Evolutionary conservation across 2,113 vertebrate species (phyloP), one percentile per base, ranked within the genome.

Genomic region (Pluvianellus socialis): DNA sequence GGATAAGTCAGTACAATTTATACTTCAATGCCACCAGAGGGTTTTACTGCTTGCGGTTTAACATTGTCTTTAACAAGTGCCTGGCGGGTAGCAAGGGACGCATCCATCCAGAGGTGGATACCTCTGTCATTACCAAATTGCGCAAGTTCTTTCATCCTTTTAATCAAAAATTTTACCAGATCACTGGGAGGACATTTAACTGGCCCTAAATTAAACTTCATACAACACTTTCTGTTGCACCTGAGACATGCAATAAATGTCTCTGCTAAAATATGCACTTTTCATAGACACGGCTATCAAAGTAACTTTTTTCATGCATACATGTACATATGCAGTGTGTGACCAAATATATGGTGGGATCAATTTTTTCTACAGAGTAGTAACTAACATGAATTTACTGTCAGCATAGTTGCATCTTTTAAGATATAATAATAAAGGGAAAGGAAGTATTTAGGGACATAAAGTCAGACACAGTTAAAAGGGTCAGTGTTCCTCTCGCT

Each of bases 101-200:
- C 95, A 99, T 98, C 92, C 99, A 99, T 97, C 99, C 99, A 5
- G 98, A 99, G 94, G 99, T 99, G 83, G 99, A 99, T 91, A 97
- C 98, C 38, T 98, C 98, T 76, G 99, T 99, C 95, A 96, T 99
- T 97, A 98, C 98, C 94, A 99, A 99, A 98, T 98, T 99, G 96
- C 98, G 98, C 96, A 99, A 98, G 96, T 99, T 99, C 98, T 99
- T 99, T 98, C 99, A 99, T 90, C 99, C 99, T 79, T 99, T 99
- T 95, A 99, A 99, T 98, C 99, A 99, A 97, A 99, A 99, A 97
- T 99, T 99, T 97, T 99, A 99, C 97, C 99, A 99, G 98, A 99
- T 99, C 97, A 99, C 98, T 32, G 99, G 99, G 59, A 98, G 99
- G 97, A 99, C 99, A 98, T 99, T 99, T 98, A 99, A 97, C 97